Percentiles rank a stretch among this genome's conserved stretches.
phyloP scores from a whole-genome alignment of 2,888 invertebrate species.

The Clepsis dumicolana region DNA sequence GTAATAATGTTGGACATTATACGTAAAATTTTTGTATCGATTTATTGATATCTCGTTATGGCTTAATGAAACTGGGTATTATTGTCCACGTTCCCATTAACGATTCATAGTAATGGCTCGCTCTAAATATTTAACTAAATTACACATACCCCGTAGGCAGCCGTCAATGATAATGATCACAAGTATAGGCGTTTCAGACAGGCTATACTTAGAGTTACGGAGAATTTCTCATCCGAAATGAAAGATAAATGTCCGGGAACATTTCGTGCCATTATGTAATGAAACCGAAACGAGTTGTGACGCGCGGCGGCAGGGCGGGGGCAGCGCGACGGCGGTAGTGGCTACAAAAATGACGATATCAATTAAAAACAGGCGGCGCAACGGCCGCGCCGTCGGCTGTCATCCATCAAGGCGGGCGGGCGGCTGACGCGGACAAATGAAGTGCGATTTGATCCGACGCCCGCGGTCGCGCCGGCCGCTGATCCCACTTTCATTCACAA shows the following conservation, averaged over 20 bases:
- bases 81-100: constrained; percentile 44
- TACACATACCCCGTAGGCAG: constrained; percentile 44
- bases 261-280: constrained; percentile 59
- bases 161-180: constrained; percentile 61
- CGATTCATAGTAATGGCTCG: constrained; percentile 46
- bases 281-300: constrained; percentile 55
- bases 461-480: constrained; percentile 56
- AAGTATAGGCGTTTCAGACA: constrained; percentile 49
- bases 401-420: constrained; percentile 73
- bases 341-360: constrained; percentile 78
- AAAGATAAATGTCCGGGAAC: constrained; percentile 57
- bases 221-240: constrained; percentile 36
- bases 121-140: constrained; percentile 58
- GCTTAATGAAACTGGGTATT: constrained; percentile 24
- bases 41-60: constrained; percentile 37
- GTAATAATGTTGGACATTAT: constrained; percentile 14
- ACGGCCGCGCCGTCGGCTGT: constrained; percentile 59
- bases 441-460: constrained; percentile 82
- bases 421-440: constrained; percentile 82
- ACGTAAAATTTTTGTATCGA: constrained; percentile 31
- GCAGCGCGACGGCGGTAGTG: constrained; percentile 43
- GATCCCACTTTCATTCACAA: constrained; percentile 78
- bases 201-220: constrained; percentile 45
- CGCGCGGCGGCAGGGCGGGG: constrained; percentile 45
- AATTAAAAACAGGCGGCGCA: constrained; percentile 75